Conservation (phyloP, 2,797 vertebrate species). For the Enteromius argenteus region DNA sequence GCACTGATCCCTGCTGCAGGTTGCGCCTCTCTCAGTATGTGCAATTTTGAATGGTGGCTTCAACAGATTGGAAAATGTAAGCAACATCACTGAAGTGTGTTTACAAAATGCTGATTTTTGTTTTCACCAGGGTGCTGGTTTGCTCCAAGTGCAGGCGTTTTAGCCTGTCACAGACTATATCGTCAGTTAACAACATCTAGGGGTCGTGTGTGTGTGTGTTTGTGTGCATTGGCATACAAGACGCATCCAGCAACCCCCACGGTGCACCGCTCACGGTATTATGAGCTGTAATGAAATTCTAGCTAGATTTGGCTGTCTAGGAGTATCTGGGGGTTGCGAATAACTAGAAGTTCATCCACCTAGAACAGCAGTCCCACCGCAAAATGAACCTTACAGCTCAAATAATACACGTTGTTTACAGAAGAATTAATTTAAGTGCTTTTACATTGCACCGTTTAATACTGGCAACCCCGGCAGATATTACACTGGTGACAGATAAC, state of each 20-base stretch:
- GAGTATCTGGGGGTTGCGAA: constrained; percentile 10
- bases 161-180: constrained; percentile 24
- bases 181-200: constrained; percentile 27
- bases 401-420: neutral
- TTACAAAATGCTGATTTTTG: constrained; percentile 43
- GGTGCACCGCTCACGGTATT: neutral
- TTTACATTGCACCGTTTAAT: neutral
- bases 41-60: constrained; percentile 17
- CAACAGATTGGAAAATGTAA: constrained; percentile 14
- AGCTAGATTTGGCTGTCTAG: constrained; percentile 27
- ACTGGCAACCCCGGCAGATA: neutral
- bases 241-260: neutral
- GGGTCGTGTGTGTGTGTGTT: neutral
- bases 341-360: constrained; percentile 11
- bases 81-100: constrained; percentile 21
- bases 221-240: constrained; percentile 4
- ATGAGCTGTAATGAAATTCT: constrained; percentile 28
- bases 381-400: constrained; percentile 5
- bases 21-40: neutral
- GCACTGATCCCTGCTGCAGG: constrained; percentile 12
- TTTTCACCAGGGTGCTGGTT: constrained; percentile 17
- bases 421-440: neutral
- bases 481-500: neutral
- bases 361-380: neutral
- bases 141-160: constrained; percentile 2